These are phyloP conservation scores for Thaumetopoea pityocampa DNA, from an alignment of 1,140 invertebrate genomes.

Conservation along the genomic window DNA sequence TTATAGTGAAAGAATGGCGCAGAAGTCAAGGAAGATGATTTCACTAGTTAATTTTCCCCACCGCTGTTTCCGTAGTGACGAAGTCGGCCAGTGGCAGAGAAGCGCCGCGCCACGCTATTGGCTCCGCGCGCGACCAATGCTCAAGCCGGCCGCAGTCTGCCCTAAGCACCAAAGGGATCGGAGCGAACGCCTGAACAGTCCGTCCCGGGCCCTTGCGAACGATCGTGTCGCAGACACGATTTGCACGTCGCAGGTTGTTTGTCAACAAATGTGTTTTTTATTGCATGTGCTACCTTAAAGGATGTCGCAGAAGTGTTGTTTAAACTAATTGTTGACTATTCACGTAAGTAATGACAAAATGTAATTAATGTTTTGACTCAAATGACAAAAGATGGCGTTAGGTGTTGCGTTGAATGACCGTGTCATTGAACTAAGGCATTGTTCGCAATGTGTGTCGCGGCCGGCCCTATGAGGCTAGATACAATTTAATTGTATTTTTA, in stretches of 20 bases:
- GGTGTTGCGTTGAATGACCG: constrained; percentile 28
- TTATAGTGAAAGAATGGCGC: constrained; percentile 50
- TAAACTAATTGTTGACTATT: constrained; percentile 27
- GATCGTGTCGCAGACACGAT: constrained; percentile 43
- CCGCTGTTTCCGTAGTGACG: constrained; percentile 47
- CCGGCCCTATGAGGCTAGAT: constrained; percentile 28
- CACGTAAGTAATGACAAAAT: constrained; percentile 56
- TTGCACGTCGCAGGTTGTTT: constrained; percentile 35
- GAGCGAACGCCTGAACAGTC: constrained; percentile 44
- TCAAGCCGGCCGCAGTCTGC: constrained; percentile 28
- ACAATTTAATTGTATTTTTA: constrained; percentile 30
- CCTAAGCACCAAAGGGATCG: constrained; percentile 62
- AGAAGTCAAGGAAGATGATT: constrained; percentile 44
- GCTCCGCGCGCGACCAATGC: constrained; percentile 44
- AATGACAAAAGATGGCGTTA: constrained; percentile 55
- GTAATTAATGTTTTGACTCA: constrained; percentile 35
- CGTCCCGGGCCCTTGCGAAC: constrained; percentile 57
- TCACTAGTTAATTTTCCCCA: constrained; percentile 56
- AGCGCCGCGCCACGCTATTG: constrained; percentile 41
- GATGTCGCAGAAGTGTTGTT: constrained; percentile 27
- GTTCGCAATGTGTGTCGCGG: constrained; percentile 18
- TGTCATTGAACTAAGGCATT: constrained; percentile 50
- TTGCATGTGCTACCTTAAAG: constrained; percentile 37
- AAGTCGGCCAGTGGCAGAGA: constrained; percentile 40
- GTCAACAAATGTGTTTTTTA: constrained; percentile 45